These are phyloP conservation scores for Oscheius onirici DNA, from an alignment of 2,888 invertebrate genomes.

Conservation along the genomic window DNA sequence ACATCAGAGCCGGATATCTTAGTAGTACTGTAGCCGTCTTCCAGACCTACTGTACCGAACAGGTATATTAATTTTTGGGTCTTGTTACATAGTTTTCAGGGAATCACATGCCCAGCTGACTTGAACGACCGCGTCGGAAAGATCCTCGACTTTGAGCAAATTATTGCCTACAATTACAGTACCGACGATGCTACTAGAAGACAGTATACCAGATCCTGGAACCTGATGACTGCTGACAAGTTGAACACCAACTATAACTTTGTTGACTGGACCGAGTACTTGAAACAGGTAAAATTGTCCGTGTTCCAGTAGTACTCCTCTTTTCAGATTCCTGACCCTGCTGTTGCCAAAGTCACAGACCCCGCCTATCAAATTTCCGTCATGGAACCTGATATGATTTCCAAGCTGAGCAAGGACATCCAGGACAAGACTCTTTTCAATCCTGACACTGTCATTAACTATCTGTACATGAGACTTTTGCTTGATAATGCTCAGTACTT, in stretches of 20 bases:
- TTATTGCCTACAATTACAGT: conserved; percentile 42
- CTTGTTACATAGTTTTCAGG: neutral
- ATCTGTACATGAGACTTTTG: conserved; percentile 50
- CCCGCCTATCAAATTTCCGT: conserved; percentile 16
- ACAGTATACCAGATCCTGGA: conserved; percentile 57
- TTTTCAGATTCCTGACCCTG: conserved; percentile 31
- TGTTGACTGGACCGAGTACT: conserved; percentile 46
- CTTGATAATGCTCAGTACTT: conserved; percentile 49
- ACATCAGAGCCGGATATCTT: conserved; percentile 36
- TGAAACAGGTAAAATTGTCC: conserved; percentile 28
- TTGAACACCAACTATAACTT: conserved; percentile 26
- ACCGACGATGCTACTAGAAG: conserved; percentile 59
- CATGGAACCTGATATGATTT: conserved; percentile 26
- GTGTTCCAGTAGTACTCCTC: too few species aligned
- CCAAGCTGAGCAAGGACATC: conserved; percentile 28
- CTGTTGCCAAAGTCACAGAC: conserved; percentile 22
- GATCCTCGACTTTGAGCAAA: conserved; percentile 44
- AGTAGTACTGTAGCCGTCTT: neutral
- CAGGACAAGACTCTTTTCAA: conserved; percentile 1
- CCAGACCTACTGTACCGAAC: conserved; percentile 14
- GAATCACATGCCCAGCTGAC: neutral
- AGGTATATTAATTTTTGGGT: neutral
- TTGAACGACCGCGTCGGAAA: conserved; percentile 14
- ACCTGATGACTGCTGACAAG: conserved; percentile 43
- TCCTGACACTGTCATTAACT: conserved; percentile 42